phyloP scores from a whole-genome alignment of 1,140 invertebrate genomes.

The Batillaria attramentaria region DNA sequence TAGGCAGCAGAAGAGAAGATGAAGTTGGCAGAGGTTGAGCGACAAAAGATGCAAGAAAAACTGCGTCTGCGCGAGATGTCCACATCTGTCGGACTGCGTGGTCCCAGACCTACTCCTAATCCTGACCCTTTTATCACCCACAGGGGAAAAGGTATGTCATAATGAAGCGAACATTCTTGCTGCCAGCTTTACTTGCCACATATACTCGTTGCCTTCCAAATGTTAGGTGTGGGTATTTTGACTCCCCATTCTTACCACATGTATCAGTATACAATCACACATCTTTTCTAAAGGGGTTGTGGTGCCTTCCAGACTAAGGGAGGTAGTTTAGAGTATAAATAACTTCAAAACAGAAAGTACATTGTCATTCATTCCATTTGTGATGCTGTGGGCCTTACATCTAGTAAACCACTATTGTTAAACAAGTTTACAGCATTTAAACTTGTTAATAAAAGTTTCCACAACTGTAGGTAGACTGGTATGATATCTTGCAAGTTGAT shows the following conservation, averaged over 20 bases:
- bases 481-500: too few relatives aligned
- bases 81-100: slow-evolving; percentile 31
- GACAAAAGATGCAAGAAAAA: slow-evolving; percentile 76
- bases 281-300: too few relatives aligned
- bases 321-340: too few relatives aligned
- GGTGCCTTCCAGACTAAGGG: too few relatives aligned
- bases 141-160: slow-evolving; percentile 33
- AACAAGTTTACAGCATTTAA: too few relatives aligned
- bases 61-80: slow-evolving; percentile 73
- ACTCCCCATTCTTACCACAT: background rate
- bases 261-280: background rate
- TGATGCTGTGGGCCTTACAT: too few relatives aligned
- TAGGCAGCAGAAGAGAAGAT: slow-evolving; percentile 78
- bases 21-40: slow-evolving; percentile 78
- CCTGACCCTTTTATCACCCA: slow-evolving; percentile 49
- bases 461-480: too few relatives aligned
- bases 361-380: too few relatives aligned
- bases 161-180: background rate
- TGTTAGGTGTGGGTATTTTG: background rate
- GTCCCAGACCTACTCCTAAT: slow-evolving; percentile 34
- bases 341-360: too few relatives aligned
- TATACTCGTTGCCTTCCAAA: background rate
- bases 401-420: too few relatives aligned
- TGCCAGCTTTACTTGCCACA: background rate
- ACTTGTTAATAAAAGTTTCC: too few relatives aligned